Conservation (phyloP, 2,113 vertebrate species). For the Pelecanoides urinatrix region DNA sequence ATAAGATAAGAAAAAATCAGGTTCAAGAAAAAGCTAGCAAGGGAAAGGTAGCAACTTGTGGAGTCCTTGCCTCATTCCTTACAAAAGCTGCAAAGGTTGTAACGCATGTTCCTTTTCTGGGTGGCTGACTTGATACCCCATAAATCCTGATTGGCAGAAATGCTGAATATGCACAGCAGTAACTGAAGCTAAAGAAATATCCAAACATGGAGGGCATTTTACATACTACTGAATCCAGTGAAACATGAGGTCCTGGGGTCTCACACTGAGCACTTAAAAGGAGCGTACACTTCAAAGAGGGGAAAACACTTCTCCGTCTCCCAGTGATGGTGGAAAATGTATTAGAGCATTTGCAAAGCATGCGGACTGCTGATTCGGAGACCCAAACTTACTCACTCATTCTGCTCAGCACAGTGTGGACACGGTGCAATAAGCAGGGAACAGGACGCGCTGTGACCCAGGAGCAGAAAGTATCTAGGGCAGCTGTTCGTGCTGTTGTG, state of each 20-base stretch:
- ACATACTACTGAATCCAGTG: not conserved
- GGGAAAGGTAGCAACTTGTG: not conserved
- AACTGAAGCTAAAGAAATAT: not conserved
- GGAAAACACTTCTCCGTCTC: not conserved
- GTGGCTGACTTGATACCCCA: conserved; percentile 54
- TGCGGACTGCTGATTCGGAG: accelerated
- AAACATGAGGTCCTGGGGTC: not conserved
- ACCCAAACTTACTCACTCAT: accelerated
- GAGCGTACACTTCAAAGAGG: not conserved
- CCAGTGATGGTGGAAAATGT: not conserved
- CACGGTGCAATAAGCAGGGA: accelerated
- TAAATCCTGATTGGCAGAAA: conserved; percentile 32
- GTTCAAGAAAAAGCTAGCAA: not conserved
- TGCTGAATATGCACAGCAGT: conserved; percentile 25
- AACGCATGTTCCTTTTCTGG: conserved; percentile 13
- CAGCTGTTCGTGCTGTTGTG: not conserved
- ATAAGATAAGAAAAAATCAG: not conserved
- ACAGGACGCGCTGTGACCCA: not conserved
- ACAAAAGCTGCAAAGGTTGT: conserved; percentile 9
- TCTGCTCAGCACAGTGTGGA: not conserved
- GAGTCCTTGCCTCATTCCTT: not conserved
- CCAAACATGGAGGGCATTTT: not conserved
- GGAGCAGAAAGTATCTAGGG: not conserved
- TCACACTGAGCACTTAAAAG: not conserved
- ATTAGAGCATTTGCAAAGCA: not conserved